Evolutionary conservation across 2,888 invertebrate genomes (phyloP), one percentile per base, ranked within the genome.

Genomic region (Eupeodes luniger): DNA sequence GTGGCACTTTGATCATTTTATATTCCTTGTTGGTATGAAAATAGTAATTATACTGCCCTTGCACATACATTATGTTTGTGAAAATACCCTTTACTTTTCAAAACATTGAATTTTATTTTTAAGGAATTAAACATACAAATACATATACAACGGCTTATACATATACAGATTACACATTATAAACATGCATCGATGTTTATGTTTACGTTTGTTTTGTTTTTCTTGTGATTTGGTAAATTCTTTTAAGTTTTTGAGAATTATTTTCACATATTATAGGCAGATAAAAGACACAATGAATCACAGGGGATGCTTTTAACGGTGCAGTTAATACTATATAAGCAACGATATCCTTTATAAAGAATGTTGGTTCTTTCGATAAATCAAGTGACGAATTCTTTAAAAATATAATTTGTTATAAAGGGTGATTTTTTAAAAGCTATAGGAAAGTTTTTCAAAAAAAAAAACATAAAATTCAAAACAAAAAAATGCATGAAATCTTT

Each of bases 1-100:
- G 86, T 87, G 79, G 66, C 86, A 87, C 83, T n/a, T 44, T 82
- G 12, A 82, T 72, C 76, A 62, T 67, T 83, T 80, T 85, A 72
- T 86, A 72, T 74, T 57, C 36, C 69, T 86, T 64, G 64, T 83
- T 87, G 70, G 19, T 79, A 87, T 80, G 49, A 86, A 64, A 14
- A 44, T 75, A 40, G 27, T 27, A 27, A 27, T 27, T 81, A 75
- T 69, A 55, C 34, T 55, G 78, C 76, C 76, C 62, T 69, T 64
- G 86, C 86, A 86, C 83, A 67, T 51, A 69, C 40, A 14, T 81
- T 69, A 34, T 84, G 51, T 80, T 44, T 59, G 61, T 40, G 44
- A 6, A 57, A 57, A 57, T 34, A 14, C 34, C 59, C 27, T 27
- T 14, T 27, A 44, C 49, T 70, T 62, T 55, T 14, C 3, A 49